Evolutionary conservation across 1,140 invertebrate species (phyloP).

Genomic region (Dinoponera quadriceps): DNA sequence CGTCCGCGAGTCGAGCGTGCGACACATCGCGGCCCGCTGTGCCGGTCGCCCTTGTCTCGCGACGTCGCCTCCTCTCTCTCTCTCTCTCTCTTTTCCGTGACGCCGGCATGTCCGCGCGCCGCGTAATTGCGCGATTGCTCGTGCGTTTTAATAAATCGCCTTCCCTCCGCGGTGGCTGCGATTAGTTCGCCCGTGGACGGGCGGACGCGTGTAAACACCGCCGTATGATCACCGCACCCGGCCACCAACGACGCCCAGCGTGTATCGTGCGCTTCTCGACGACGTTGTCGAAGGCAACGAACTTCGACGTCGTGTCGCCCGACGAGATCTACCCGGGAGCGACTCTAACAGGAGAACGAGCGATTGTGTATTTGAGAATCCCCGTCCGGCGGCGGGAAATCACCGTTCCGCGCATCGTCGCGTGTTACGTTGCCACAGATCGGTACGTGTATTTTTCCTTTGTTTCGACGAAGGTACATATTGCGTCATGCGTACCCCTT

Average conservation of each 20-base stretch:
- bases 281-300: background rate
- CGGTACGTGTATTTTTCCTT: background rate
- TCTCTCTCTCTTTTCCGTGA: no score
- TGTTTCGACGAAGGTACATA: background rate
- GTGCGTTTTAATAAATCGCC: constrained; percentile 44
- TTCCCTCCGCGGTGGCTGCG: constrained; percentile 56
- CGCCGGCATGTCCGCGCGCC: background rate
- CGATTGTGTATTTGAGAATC: background rate
- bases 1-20: background rate
- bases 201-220: constrained; percentile 18
- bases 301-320: background rate
- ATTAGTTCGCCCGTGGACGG: constrained; percentile 24
- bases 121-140: constrained; percentile 63
- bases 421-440: background rate
- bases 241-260: constrained; percentile 63
- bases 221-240: constrained; percentile 45
- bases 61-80: no score
- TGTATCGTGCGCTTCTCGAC: background rate
- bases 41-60: no score
- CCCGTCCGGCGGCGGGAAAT: background rate
- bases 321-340: background rate
- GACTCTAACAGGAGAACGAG: constrained; percentile 18
- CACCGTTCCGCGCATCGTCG: background rate
- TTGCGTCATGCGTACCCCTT: no score
- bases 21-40: constrained; percentile 35